Evolutionary conservation across 2,113 vertebrate species (phyloP).

Genomic region (Emydura subglobosa): DNA sequence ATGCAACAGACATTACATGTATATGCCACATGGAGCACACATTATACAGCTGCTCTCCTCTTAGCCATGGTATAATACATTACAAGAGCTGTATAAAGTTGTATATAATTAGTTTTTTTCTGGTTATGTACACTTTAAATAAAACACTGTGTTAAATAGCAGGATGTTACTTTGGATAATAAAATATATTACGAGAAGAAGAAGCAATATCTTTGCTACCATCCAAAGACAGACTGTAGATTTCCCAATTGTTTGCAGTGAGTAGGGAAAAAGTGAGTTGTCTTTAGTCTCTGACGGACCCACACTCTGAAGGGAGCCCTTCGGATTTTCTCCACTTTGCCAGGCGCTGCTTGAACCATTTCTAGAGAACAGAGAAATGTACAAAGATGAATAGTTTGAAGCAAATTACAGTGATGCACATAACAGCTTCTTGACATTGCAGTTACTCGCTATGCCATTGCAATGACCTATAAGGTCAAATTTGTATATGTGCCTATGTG

Average conservation of each 20-base stretch:
- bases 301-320: slow-evolving; percentile 89
- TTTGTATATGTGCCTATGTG: background rate
- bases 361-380: slow-evolving; percentile 75
- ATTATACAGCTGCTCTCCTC: background rate
- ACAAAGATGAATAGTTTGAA: slow-evolving; percentile 17
- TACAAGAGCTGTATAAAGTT: slow-evolving; percentile 6
- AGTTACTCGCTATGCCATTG: background rate
- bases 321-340: slow-evolving; percentile 90
- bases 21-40: background rate
- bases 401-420: background rate
- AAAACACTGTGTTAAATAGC: slow-evolving; percentile 77
- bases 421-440: background rate
- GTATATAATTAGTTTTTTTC: slow-evolving; percentile 17
- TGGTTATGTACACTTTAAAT: slow-evolving; percentile 77
- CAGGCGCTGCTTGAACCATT: slow-evolving; percentile 93
- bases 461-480: background rate
- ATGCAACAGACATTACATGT: background rate
- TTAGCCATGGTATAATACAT: background rate
- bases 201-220: background rate
- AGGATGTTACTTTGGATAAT: slow-evolving; percentile 58
- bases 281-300: slow-evolving; percentile 90
- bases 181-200: slow-evolving; percentile 53
- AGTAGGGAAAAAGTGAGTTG: background rate
- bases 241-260: background rate
- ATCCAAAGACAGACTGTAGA: background rate